Conservation (phyloP, 2,797 vertebrate genomes). For the Myripristis murdjan region DNA sequence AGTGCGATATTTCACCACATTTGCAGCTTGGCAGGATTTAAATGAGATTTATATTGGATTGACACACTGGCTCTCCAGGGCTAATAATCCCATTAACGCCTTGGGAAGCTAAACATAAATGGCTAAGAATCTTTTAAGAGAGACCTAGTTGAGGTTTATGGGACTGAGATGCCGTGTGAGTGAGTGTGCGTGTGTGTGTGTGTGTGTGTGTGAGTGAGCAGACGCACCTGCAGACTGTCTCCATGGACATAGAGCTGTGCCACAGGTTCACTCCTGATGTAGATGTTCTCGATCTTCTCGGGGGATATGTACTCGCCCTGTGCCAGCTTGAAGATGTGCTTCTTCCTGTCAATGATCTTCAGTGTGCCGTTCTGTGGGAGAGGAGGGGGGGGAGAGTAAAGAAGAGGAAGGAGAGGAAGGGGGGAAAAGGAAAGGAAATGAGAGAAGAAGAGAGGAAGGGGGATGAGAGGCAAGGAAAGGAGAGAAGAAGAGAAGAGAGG, state of each 20-base stretch:
- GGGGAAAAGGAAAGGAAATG: not conserved
- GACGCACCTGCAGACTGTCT: slow-evolving; percentile 94
- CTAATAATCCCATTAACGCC: slow-evolving; percentile 4
- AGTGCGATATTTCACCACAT: not conserved
- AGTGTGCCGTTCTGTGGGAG: slow-evolving; percentile 92
- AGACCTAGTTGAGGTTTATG: not conserved
- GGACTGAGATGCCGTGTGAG: not conserved
- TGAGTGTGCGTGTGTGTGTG: not conserved
- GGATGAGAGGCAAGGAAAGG: not conserved
- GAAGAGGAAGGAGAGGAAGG: not conserved
- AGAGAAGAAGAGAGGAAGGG: not conserved
- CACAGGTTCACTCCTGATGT: slow-evolving; percentile 94
- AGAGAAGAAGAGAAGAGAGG: too few species aligned
- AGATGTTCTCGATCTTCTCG: slow-evolving; percentile 99
- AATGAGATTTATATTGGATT: slow-evolving; percentile 19
- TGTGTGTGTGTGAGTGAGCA: slow-evolving; percentile 1
- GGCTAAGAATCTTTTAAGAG: not conserved
- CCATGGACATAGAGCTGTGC: slow-evolving; percentile 96
- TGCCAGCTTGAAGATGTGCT: slow-evolving; percentile 99
- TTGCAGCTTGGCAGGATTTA: not conserved
- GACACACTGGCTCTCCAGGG: not conserved
- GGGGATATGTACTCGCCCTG: slow-evolving; percentile 99
- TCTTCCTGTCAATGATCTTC: slow-evolving; percentile 98
- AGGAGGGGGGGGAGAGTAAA: slow-evolving; percentile 2
- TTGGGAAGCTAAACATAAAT: slow-evolving; percentile 12